Base-by-base conservation (phyloP, 2,888 invertebrate species). In the Nasonia oneida region DNA sequence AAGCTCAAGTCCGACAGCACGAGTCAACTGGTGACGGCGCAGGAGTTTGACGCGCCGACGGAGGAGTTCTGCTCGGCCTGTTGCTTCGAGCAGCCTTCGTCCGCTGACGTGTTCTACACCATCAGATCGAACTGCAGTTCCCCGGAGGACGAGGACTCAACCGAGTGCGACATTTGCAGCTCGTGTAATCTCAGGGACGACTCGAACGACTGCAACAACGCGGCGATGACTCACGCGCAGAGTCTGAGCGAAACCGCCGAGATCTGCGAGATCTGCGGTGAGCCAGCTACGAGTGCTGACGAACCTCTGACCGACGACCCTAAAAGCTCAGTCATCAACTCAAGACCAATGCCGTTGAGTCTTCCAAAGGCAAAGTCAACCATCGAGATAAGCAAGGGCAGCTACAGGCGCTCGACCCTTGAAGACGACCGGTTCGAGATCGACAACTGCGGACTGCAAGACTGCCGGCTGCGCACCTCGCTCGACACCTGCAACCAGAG, bases 131-230 rank as follows among this genome's bases (percentile, higher is more conserved):
- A 90, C 67, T 91, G 91, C 42, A 93, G 93, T 50, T 93, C 93
- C 0, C 90, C 92, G 0, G 89, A 86, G 8, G 91, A 92, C n/a
- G 91, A 92, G 33, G 93, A 93, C 23, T 92, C 93, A 0, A 91
- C 92, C 3, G 93, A 93, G 76, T 93, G 93, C 88, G 93, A 93
- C 79, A 92, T 93, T 23, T 93, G 93, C 86, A 92, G 91, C 57
- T 91, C 92, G 53, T 91, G 91, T 88, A 92, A 93, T 79, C 70
- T 92, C 0, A 91, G 90, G n/a, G 73, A 42, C 14, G 91, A 89
- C 5, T 89, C 90, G 5, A 87, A 88, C 0, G 91, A 91, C 0
- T 87, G 86, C 33, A 81, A 88, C 82, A 47, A 78, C 53, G 2
- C 50, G 18, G 15, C 83, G 2, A 79, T 42, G 4, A 79, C 88